Evolutionary conservation across 2,113 vertebrate species (phyloP).

Genomic region (Nothobranchius kuhntae): DNA sequence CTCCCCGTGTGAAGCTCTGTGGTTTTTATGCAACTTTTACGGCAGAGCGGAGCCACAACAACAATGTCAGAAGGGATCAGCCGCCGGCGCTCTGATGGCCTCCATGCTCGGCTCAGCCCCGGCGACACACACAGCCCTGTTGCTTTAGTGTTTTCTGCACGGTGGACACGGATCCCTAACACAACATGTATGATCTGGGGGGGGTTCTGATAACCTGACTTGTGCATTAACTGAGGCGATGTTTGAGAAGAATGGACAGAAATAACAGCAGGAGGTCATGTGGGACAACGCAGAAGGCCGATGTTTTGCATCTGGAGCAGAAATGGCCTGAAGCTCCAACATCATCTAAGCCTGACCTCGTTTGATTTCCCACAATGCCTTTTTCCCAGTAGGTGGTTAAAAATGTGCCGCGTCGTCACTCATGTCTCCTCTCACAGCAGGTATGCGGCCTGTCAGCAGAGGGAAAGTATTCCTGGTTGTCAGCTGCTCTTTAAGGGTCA

Average conservation of each 20-base stretch:
- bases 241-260: slow-evolving; percentile 53
- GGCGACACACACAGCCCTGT: slow-evolving; percentile 59
- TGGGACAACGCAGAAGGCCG: slow-evolving; percentile 45
- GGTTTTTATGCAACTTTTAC: slow-evolving; percentile 67
- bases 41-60: slow-evolving; percentile 70
- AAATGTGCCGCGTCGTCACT: slow-evolving; percentile 43
- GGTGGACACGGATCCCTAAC: slow-evolving; percentile 23
- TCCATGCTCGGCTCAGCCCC: slow-evolving; percentile 47
- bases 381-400: slow-evolving; percentile 22
- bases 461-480: slow-evolving; percentile 63
- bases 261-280: slow-evolving; percentile 54
- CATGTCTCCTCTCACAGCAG: slow-evolving; percentile 21
- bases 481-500: slow-evolving; percentile 69
- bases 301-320: slow-evolving; percentile 42
- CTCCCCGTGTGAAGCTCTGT: slow-evolving; percentile 59
- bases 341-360: slow-evolving; percentile 44
- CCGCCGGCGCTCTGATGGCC: slow-evolving; percentile 49
- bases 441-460: slow-evolving; percentile 40
- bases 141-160: slow-evolving; percentile 62
- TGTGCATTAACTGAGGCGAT: slow-evolving; percentile 46
- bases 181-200: slow-evolving; percentile 59
- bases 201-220: slow-evolving; percentile 52
- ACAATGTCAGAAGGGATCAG: slow-evolving; percentile 77
- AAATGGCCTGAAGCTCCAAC: slow-evolving; percentile 36
- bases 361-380: slow-evolving; percentile 26